Conservation (phyloP, 2,113 vertebrate genomes). For the Varanus komodoensis region DNA sequence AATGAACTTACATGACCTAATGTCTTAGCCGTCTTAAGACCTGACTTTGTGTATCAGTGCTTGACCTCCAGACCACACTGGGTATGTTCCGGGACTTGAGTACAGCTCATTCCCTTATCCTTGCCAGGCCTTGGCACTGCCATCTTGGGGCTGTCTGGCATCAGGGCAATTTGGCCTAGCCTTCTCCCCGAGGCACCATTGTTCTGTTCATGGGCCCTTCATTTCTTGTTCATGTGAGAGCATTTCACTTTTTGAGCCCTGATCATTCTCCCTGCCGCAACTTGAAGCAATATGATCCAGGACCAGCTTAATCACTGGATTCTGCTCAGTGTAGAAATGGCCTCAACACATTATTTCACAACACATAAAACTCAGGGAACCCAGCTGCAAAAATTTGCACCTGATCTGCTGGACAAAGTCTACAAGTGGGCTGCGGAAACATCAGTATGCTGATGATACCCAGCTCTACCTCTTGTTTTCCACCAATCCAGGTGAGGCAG, state of each 20-base stretch:
- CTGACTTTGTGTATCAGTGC: constrained; percentile 25
- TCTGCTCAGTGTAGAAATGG: background rate
- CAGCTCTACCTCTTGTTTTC: no score
- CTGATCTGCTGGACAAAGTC: background rate
- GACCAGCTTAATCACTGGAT: background rate
- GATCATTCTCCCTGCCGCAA: background rate
- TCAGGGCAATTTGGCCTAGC: background rate
- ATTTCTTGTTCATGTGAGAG: background rate
- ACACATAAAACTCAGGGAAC: background rate
- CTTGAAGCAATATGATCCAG: background rate
- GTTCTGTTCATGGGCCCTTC: background rate
- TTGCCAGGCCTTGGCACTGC: background rate
- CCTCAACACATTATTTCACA: background rate
- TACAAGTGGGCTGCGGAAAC: no score
- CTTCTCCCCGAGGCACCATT: background rate
- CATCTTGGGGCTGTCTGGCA: background rate
- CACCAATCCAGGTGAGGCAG: no score
- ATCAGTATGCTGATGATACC: no score
- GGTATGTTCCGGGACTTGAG: background rate
- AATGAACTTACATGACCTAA: constrained; percentile 52
- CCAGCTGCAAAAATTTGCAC: background rate
- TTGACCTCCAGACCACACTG: background rate
- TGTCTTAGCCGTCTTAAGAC: constrained; percentile 35
- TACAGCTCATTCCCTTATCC: constrained; percentile 13
- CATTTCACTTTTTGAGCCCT: background rate